Evolutionary conservation across 2,113 vertebrate genomes (phyloP).

Genomic region (Nothocercus julius): DNA sequence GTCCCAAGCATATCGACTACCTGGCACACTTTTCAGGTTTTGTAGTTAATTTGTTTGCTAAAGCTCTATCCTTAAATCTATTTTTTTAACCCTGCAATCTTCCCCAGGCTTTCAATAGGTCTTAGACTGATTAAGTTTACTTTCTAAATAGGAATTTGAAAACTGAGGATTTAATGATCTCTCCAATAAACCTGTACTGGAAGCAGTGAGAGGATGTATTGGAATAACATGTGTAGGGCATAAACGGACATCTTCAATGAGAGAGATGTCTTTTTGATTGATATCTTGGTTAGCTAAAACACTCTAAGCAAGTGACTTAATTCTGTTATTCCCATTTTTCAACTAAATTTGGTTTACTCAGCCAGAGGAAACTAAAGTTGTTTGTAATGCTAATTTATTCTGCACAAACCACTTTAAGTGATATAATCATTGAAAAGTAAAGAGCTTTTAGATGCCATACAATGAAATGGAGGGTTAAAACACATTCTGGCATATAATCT

Average conservation of each 20-base stretch:
- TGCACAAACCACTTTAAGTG: slow-evolving; percentile 44
- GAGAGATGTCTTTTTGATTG: neutral
- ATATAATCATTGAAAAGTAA: slow-evolving; percentile 35
- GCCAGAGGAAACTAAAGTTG: slow-evolving; percentile 38
- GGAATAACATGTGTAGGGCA: neutral
- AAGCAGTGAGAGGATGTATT: neutral
- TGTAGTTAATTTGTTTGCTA: neutral
- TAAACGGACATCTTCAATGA: neutral
- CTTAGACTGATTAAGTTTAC: neutral
- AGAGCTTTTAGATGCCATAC: neutral
- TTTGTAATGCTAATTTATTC: slow-evolving; percentile 65
- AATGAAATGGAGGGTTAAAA: neutral
- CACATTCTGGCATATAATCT: neutral
- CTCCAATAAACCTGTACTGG: neutral
- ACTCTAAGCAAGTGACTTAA: neutral
- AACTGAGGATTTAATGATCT: neutral
- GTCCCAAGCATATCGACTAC: neutral
- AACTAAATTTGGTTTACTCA: slow-evolving; percentile 47
- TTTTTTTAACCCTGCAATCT: neutral
- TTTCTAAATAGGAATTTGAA: neutral
- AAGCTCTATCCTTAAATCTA: neutral
- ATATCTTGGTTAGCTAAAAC: neutral
- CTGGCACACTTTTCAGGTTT: neutral
- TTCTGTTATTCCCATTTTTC: slow-evolving; percentile 35
- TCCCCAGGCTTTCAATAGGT: neutral